Evolutionary conservation across 1,140 invertebrate genomes (phyloP), one percentile per base, ranked within the genome.

Genomic region (Sinonovacula constricta): DNA sequence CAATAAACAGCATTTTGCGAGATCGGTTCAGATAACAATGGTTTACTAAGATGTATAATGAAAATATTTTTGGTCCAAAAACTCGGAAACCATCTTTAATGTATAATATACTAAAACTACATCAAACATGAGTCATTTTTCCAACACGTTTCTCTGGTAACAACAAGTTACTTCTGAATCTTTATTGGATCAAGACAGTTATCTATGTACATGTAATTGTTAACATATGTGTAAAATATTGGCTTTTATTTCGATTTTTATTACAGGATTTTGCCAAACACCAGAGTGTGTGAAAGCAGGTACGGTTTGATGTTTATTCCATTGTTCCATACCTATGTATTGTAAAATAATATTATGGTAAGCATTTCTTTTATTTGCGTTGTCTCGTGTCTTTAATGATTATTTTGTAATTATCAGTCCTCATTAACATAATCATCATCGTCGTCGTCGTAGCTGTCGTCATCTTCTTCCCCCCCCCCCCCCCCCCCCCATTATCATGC

Each of bases 241-340:
- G 28, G 14, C 28, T 22, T 26, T 18, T 39, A n/a, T n/a, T n/a
- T n/a, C n/a, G n/a, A n/a, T 3, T 53, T 51, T 7, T 5, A 10
- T 67, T 67, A 51, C 65, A 67, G 65, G 53, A 15, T 22, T 67
- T 7, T 67, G 65, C 33, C n/a, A 5, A 18, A 67, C 65, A 67
- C 24, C 65, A 5, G 65, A 67, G n/a, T 67, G 65, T 53, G 45
- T 49, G 1, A 22, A 26, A 53, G 65, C 65, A 18, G 15, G 65
- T 67, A 67, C 49, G 26, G 1, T 18, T 24, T 3, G 22, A 22
- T 60, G 30, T 24, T 2, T 24, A 14, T 2, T 3, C 36, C 10
- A 63, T 33, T 10, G n/a, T 15, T 33, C 12, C 22, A 31, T 33
- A 33, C 4, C 14, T 3, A 31, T 31, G 31, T 10, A 28, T 15